Base-by-base conservation (phyloP, 2,797 vertebrate genomes). In the Urocyon cinereoargenteus region DNA sequence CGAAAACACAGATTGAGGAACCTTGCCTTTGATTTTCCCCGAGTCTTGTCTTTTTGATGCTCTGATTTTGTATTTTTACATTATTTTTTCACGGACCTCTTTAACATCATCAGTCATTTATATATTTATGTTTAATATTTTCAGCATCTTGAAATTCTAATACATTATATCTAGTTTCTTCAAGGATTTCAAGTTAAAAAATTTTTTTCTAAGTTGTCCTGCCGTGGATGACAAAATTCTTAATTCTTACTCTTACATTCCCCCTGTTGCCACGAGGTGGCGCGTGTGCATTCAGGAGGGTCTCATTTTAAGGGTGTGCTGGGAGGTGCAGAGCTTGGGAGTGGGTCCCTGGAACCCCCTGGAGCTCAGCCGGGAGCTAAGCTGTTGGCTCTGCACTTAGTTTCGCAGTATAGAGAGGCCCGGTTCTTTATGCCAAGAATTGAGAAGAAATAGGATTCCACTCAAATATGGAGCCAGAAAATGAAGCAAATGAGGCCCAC, bases 1-100 rank as follows among this genome's bases (percentile, higher is more conserved):
- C 40, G 7, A 16, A 49, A 9, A 3, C n/a, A n/a, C n/a, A n/a
- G n/a, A n/a, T n/a, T 28, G 7, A 5, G 4, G 72, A 16, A 9
- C 72, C 24, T n/a, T 61, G 36, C 22, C 81, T 0, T 14, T 34
- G 62, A 55, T 66, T 57, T 89, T 59, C 53, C 53, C 26, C 4
- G 14, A 16, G 28, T 57, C 21, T 87, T 45, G 5, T 45, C 73
- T 83, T 82, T 86, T n/a, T 66, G 24, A 40, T 12, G 5, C 66
- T 95, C 61, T 88, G 91, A 49, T 94, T 96, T 84, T 86, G 7
- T 78, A 70, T 40, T 84, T 92, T 94, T 73, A 34, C 26, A 45
- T 77, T 9, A 24, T 79, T 91, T 93, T 96, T 28, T 64, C 36
- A 22, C 70, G 90, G 72, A 81, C 72, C 24, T 91, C 49, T 77